phyloP scores from a whole-genome alignment of 2,113 vertebrate species.

The Callipepla squamata region DNA sequence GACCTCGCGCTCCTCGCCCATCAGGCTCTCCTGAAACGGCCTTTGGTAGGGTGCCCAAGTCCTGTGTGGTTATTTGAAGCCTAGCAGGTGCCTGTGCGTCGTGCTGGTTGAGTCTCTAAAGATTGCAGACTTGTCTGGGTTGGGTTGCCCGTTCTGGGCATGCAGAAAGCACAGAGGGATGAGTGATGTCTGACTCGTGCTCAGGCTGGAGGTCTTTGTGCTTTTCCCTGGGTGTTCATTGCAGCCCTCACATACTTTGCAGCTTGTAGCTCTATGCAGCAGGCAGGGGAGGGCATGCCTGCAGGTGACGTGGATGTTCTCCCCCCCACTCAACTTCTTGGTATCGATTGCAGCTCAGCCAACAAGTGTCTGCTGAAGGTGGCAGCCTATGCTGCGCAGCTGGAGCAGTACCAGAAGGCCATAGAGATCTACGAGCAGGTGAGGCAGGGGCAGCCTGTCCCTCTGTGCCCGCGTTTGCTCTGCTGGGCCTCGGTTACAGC shows the following conservation, averaged over 20 bases:
- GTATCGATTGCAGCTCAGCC: slow-evolving; percentile 84
- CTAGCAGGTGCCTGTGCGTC: not conserved
- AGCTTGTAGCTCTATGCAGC: fast-evolving
- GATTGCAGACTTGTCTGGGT: not conserved
- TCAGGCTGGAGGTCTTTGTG: not conserved
- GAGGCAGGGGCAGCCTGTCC: not conserved
- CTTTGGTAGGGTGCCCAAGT: not conserved
- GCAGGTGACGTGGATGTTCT: fast-evolving
- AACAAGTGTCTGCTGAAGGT: slow-evolving; percentile 99
- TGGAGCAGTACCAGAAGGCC: slow-evolving; percentile 97
- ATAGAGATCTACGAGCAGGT: slow-evolving; percentile 99
- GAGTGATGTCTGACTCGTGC: not conserved
- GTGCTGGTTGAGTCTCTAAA: not conserved
- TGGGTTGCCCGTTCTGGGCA: not conserved
- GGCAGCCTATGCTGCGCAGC: slow-evolving; percentile 90
- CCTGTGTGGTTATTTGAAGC: not conserved
- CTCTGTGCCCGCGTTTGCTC: not conserved
- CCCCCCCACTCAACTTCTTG: not conserved
- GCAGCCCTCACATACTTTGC: not conserved
- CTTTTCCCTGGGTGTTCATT: fast-evolving
- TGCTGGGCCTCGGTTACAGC: not conserved
- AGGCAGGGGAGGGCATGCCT: too few relatives aligned
- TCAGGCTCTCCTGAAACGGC: not conserved
- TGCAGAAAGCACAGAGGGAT: not conserved
- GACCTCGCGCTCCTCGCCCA: fast-evolving